Evolutionary conservation across 2,888 invertebrate genomes (phyloP).

Genomic region (Nowickia ferox): DNA sequence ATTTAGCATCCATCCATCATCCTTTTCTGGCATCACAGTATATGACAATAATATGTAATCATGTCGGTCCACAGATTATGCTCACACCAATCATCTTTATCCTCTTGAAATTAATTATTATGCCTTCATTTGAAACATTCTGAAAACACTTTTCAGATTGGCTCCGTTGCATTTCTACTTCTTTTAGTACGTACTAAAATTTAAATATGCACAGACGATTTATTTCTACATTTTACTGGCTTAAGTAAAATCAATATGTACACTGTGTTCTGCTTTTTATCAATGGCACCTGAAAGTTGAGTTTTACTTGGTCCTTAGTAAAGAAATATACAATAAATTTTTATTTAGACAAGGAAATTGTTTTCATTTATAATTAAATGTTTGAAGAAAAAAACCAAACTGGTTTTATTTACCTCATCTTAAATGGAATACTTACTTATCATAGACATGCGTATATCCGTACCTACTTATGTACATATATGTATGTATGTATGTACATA

Average conservation of each 20-base stretch:
- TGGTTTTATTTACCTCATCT: not conserved
- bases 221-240: constrained; percentile 26
- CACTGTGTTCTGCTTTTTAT: constrained; percentile 58
- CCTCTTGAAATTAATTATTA: too few species aligned
- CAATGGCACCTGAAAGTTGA: constrained; percentile 59
- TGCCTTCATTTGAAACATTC: too few species aligned
- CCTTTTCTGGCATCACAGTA: too few species aligned
- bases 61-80: too few species aligned
- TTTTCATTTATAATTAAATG: constrained; percentile 53
- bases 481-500: too few species aligned
- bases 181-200: constrained; percentile 29
- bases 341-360: constrained; percentile 33
- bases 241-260: constrained; percentile 4
- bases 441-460: too few species aligned
- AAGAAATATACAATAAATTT: constrained; percentile 30
- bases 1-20: too few species aligned
- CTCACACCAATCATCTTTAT: too few species aligned
- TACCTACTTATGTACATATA: too few species aligned
- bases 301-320: constrained; percentile 53
- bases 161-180: constrained; percentile 6
- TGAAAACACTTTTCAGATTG: not conserved
- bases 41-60: too few species aligned
- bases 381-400: constrained; percentile 43
- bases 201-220: constrained; percentile 22
- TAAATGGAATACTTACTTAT: constrained; percentile 8